Evolutionary conservation across 92 coral and sea anemone genomes (phyloP).

Genomic region (Parazoanthus darwini): DNA sequence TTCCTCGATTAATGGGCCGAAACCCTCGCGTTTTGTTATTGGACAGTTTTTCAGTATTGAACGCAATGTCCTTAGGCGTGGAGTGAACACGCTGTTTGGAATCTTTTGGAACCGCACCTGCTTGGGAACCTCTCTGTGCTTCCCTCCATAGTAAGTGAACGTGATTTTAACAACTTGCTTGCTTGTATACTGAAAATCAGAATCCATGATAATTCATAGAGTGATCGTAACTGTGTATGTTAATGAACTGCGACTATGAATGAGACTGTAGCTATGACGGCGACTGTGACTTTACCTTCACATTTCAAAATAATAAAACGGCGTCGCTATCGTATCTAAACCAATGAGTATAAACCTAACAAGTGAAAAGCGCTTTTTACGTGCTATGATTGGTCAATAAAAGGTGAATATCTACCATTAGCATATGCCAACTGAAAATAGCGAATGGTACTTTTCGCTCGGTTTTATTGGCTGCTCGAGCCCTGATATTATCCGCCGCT

Average conservation of each 20-base stretch:
- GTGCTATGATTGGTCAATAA: no score
- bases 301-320: no score
- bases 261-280: no score
- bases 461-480: no score
- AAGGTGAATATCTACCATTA: no score
- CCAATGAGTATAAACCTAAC: no score
- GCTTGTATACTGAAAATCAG: conserved; percentile 11
- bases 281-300: no score
- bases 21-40: background rate
- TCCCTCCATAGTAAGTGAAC: conserved; percentile 76
- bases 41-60: conserved; percentile 63
- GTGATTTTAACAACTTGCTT: conserved; percentile 59
- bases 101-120: conserved; percentile 54
- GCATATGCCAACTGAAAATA: no score
- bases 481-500: no score
- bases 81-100: conserved; percentile 68
- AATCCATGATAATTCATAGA: background rate
- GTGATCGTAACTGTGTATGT: background rate
- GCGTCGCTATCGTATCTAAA: no score
- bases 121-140: conserved; percentile 55
- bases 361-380: no score
- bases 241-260: background rate
- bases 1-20: background rate
- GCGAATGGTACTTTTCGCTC: no score
- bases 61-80: conserved; percentile 58